Conservation (phyloP, 1,140 invertebrate genomes). For the Euglossa dilemma region DNA sequence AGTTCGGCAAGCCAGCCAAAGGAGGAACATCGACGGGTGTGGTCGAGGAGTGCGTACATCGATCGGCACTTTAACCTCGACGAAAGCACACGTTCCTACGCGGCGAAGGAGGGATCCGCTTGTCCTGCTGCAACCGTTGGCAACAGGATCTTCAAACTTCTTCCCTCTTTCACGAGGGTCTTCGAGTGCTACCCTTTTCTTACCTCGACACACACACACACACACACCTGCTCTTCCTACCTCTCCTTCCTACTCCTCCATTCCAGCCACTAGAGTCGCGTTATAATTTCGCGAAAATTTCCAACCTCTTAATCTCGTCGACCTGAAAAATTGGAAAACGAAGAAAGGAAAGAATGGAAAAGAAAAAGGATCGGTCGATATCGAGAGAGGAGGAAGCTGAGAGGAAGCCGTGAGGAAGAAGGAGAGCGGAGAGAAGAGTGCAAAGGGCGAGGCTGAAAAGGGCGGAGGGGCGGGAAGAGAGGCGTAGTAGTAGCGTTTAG, state of each 20-base stretch:
- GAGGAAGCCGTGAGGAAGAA: neutral
- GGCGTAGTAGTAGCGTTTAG: conserved; percentile 2
- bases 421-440: neutral
- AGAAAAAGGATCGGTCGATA: neutral
- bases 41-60: conserved; percentile 68
- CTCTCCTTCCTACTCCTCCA: neutral
- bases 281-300: neutral
- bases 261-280: neutral
- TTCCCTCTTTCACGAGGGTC: conserved; percentile 24
- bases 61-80: conserved; percentile 67
- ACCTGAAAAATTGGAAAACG: neutral
- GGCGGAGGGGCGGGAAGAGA: neutral
- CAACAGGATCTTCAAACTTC: conserved; percentile 42
- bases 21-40: conserved; percentile 69
- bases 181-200: conserved; percentile 36
- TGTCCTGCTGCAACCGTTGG: conserved; percentile 41
- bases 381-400: no score
- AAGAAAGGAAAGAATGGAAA: fast-evolving
- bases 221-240: conserved; percentile 35
- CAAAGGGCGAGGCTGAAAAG: conserved; percentile 28
- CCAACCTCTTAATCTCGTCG: neutral
- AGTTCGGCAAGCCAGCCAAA: conserved; percentile 62
- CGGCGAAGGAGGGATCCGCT: conserved; percentile 47
- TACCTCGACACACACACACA: conserved; percentile 20
- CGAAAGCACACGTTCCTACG: conserved; percentile 56